Base-by-base conservation (phyloP, 2,888 invertebrate genomes). In the Aphrophora alni region DNA sequence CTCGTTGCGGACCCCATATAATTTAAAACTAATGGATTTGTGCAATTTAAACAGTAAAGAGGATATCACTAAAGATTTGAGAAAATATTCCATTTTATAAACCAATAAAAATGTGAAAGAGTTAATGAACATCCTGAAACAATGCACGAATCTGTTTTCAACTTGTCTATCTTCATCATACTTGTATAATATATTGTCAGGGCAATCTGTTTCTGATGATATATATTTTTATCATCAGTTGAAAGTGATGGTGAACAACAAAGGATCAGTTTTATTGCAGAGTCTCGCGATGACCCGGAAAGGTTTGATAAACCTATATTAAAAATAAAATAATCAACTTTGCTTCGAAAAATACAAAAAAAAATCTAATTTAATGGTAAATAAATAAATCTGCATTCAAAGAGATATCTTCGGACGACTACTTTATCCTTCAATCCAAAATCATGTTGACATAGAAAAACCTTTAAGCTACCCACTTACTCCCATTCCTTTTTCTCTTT, bases 201-300 rank as follows among this genome's bases (percentile, higher is more conserved):
- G 87, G 73, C 86, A 86, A 82, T 86, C 86, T 68, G 85, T 86
- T 81, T 86, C 86, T 82, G 86, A 69, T 85, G 87, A 83, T 21
- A 84, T 77, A 82, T 86, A 85, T 87, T 85, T 78, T 78, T 86
- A 68, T 80, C 86, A 3, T 86, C 86, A 77, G 80, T 86, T 0
- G 83, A 85, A 72, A 25, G 17, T 38, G n/a, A 5, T 21, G 75
- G 75, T 2, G 25, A 75, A 25, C 21, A 24, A 10, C 21, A n/a
- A 7, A 3, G 38, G 21, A 38, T 10, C 2, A 38, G 25, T 4
- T 75, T 75, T 26, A 38, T 75, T n/a, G 12, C 24, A 1, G 38
- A 75, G 38, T 38, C 38, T 44, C 38, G 14, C 25, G 2, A 10
- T 14, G 75, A 75, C 38, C 17, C 25, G 0, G 51, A 8, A 21